Conservation (phyloP, 92 coral and sea anemone species). For the Plumapathes pennacea region DNA sequence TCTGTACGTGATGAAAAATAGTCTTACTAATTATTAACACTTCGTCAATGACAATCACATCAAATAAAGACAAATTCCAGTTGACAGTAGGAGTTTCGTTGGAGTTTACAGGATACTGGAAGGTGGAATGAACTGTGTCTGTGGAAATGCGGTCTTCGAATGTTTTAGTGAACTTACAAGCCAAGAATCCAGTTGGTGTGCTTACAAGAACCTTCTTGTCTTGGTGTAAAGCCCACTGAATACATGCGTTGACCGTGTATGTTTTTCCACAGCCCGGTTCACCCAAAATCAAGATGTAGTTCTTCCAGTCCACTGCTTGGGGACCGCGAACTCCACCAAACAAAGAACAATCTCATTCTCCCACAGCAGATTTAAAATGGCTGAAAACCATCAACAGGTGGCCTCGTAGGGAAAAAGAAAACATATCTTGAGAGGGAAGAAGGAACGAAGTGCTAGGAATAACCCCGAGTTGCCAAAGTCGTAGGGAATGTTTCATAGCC, state of each 20-base stretch:
- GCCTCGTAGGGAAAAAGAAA: not conserved
- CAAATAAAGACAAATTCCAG: slow-evolving; percentile 1
- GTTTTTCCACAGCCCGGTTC: slow-evolving; percentile 1
- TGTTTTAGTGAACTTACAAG: too few relatives aligned
- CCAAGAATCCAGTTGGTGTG: too few relatives aligned
- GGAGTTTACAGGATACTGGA: slow-evolving; percentile 7
- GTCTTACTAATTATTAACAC: not conserved
- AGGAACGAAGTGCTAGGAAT: too few relatives aligned
- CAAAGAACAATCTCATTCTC: too few relatives aligned
- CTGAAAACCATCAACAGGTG: not conserved
- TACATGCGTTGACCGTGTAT: not conserved
- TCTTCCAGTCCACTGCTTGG: not conserved
- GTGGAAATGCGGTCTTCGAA: not conserved
- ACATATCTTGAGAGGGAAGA: too few relatives aligned
- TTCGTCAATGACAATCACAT: slow-evolving; percentile 6
- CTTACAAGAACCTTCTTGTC: not conserved
- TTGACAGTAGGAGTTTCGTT: not conserved
- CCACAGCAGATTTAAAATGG: not conserved
- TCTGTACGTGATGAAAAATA: slow-evolving; percentile 1
- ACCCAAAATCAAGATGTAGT: not conserved
- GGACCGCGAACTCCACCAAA: too few relatives aligned
- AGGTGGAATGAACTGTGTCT: slow-evolving; percentile 7
- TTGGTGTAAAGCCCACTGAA: not conserved
- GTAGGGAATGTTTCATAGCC: too few relatives aligned
- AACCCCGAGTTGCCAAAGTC: too few relatives aligned